A percentile compares a stretch with the other conserved stretches of the same genome.
Evolutionary conservation across 2,888 invertebrate species (phyloP).

Genomic region (Leucophenga montana): DNA sequence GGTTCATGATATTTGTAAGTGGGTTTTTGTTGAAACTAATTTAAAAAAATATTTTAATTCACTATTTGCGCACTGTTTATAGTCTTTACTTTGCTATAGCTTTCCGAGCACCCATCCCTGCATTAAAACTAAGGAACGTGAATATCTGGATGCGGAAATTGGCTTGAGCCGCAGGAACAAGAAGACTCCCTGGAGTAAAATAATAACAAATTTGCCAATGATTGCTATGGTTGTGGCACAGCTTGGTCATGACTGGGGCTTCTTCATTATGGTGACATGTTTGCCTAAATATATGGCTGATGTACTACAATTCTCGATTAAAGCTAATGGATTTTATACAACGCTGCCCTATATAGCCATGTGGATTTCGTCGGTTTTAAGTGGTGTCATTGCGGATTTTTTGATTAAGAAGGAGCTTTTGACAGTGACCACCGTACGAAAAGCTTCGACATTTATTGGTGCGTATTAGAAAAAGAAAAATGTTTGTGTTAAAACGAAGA

Average conservation of each 20-base stretch:
- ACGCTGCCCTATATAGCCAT: conserved; percentile 76
- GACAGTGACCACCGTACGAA: conserved; percentile 76
- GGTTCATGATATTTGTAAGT: conserved; percentile 75
- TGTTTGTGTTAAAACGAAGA: not conserved
- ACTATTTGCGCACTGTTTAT: not conserved
- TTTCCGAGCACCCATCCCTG: conserved; percentile 81
- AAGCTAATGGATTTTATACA: conserved; percentile 75
- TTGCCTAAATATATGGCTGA: conserved; percentile 77
- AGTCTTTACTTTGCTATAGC: conserved; percentile 77
- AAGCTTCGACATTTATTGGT: conserved; percentile 79
- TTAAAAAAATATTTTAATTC: not conserved
- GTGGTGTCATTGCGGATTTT: conserved; percentile 79
- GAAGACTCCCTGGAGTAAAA: conserved; percentile 79
- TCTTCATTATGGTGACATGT: conserved; percentile 77
- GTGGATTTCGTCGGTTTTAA: conserved; percentile 75
- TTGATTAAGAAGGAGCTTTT: conserved; percentile 76
- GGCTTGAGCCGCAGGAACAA: conserved; percentile 74
- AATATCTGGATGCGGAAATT: conserved; percentile 78
- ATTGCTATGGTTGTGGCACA: conserved; percentile 82
- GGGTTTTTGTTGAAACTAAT: conserved; percentile 69
- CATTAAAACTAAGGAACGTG: conserved; percentile 79
- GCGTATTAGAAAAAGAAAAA: not conserved
- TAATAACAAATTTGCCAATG: conserved; percentile 79
- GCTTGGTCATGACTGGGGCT: conserved; percentile 77
- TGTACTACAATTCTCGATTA: conserved; percentile 75